phyloP scores from a whole-genome alignment of 2,113 vertebrate genomes.

The Actenoides hombroni region DNA sequence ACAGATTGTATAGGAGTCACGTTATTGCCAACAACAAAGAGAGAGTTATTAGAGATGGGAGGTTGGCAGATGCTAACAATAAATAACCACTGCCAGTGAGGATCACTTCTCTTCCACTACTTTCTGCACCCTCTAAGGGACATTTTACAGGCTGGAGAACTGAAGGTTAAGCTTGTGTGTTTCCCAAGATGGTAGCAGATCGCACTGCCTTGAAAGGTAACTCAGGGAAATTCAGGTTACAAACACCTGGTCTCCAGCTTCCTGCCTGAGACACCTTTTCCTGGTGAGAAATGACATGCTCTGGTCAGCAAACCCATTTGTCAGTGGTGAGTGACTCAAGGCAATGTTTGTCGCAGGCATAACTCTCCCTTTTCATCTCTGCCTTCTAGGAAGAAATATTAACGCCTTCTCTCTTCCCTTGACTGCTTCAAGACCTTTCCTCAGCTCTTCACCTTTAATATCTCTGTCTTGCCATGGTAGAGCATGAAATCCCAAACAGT shows the following conservation, averaged over 20 bases:
- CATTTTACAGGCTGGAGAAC: background rate
- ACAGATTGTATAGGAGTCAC: background rate
- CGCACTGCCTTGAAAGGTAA: background rate
- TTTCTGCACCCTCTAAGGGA: background rate
- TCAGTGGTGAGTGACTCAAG: background rate
- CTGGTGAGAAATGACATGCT: background rate
- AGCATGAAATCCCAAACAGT: background rate
- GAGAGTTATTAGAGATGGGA: background rate
- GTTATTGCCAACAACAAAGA: background rate
- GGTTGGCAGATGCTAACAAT: background rate
- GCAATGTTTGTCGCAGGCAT: background rate
- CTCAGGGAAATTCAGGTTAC: background rate
- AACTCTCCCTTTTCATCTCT: constrained; percentile 15
- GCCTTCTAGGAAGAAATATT: constrained; percentile 6
- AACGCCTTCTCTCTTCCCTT: constrained; percentile 20
- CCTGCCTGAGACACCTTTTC: background rate
- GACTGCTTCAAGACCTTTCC: constrained; percentile 28
- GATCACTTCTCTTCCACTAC: background rate
- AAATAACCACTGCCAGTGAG: background rate
- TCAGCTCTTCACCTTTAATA: constrained; percentile 27
- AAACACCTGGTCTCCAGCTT: background rate
- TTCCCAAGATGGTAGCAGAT: background rate
- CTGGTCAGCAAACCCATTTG: background rate
- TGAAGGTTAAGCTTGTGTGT: background rate
- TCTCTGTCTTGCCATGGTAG: background rate